A percentile compares a stretch with the other conserved stretches of the same genome.
These are phyloP conservation scores for Lerema accius DNA, from an alignment of 1,140 invertebrate genomes.

Conservation along the genomic window DNA sequence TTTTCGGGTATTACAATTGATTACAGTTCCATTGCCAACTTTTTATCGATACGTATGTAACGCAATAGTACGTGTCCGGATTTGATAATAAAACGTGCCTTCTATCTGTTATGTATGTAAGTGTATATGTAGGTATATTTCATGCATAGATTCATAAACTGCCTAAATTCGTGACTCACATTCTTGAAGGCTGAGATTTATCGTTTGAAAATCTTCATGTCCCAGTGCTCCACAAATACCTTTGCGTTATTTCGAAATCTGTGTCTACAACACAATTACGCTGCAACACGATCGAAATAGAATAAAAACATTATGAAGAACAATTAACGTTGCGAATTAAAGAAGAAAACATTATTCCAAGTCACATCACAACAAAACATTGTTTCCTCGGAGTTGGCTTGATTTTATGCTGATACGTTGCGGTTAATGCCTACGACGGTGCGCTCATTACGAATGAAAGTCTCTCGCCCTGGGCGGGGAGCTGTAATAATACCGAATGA, in stretches of 20 bases:
- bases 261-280: no score
- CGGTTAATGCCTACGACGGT: slow-evolving; percentile 53
- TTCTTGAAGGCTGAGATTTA: no score
- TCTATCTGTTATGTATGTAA: slow-evolving; percentile 16
- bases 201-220: no score
- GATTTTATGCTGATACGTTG: slow-evolving; percentile 57
- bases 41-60: slow-evolving; percentile 15
- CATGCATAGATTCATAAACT: background rate
- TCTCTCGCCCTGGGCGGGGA: slow-evolving; percentile 45
- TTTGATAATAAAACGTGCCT: slow-evolving; percentile 32
- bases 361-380: slow-evolving; percentile 23
- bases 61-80: slow-evolving; percentile 27
- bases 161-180: background rate
- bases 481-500: slow-evolving; percentile 70
- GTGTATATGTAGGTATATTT: background rate
- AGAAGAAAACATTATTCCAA: slow-evolving; percentile 20
- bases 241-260: no score
- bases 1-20: slow-evolving; percentile 22
- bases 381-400: slow-evolving; percentile 34
- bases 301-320: no score
- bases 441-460: slow-evolving; percentile 66
- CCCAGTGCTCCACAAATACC: no score
- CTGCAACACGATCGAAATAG: no score
- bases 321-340: background rate
- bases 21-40: slow-evolving; percentile 19